Base-by-base conservation (phyloP, 1,140 invertebrate genomes). In the Drosophila sulfurigaster region DNA sequence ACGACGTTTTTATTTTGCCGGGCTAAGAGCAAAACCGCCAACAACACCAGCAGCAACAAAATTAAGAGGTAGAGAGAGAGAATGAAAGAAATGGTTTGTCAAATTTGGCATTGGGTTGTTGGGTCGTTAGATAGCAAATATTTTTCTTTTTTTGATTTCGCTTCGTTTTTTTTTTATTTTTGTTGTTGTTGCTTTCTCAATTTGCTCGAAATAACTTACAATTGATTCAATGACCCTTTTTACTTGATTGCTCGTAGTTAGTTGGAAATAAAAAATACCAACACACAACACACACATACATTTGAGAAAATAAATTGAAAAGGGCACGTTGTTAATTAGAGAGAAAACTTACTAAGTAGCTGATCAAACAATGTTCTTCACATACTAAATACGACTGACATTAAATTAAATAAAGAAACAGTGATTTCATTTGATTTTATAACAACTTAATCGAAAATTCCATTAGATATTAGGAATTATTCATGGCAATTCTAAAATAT, bases 201-300 rank as follows among this genome's bases (percentile, higher is more conserved):
- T 69, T 69, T 38, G 10, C 20, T 41, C 28, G 25, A 59, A 68
- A 51, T 35, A 43, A 74, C 28, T 56, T 43, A 45, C 51, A 74
- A 35, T 46, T 48, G 32, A 56, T 16, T 35, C 38, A 10, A 10
- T 32, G 56, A 49, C 30, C 13, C 32, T 59, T 38, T 69, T 28
- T 46, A 13, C 71, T 62, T 74, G 71, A 74, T 74, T 74, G 71
- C 71, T 30, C 20, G 30, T 30, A n/a, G 35, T 16, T 49, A 30
- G 32, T 2, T 8, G 13, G 16, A 28, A 45, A 20, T 10, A 41
- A 35, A 38, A 15, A 10, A 38, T 7, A 38, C 7, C 20, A 25
- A 38, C 7, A 38, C 7, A 38, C 0, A 11, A 38, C 35, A 38
- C 10, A 38, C 8, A 32, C 7, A 54, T 4, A 4, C 6, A 16